Base-by-base conservation (phyloP, 2,113 vertebrate genomes). In the Progne subis region DNA sequence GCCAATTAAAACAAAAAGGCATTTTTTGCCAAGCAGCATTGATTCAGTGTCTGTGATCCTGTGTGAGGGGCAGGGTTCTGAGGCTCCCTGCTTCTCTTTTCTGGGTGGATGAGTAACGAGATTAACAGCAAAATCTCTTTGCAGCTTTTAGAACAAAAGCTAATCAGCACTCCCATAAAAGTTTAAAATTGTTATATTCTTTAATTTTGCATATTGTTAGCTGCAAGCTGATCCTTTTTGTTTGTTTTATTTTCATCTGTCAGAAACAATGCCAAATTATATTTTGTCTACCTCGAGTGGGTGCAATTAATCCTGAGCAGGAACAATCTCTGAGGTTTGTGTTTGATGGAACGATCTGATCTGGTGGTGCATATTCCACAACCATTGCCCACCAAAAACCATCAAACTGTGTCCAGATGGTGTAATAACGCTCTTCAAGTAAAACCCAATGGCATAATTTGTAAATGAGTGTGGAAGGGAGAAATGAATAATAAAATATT, bases 181-280 rank as follows among this genome's bases (percentile, higher is more conserved):
- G 85, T 97, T 91, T 95, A 65, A 96, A 93, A 95, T 95, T 70
- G 94, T 92, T 95, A 93, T 86, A 85, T 92, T 96, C 93, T 96
- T 98, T 97, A 97, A 98, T 98, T 98, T 96, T 97, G 95, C 92
- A 97, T 98, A 91, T 95, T 94, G 95, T 96, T 97, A 96, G 95
- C 94, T 96, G 81, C 92, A 92, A 95, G 89, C 92, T 84, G 60
- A 90, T 97, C 88, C 53, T 94, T 94, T 83, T 93, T 92, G 94
- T 97, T 97, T 97, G 94, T 91, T n/a, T 97, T 96, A 96, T 97
- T 97, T 96, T 93, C 84, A 68, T 97, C 92, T 96, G 91, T 97
- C 96, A 96, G 85, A 96, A 97, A 86, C 75, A 74, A 77, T 95
- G 95, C 96, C 97, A 97, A 83, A 97, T 94, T 94, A 46, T 52